Conservation (phyloP, 1,140 invertebrate species). For the Drosophila teissieri region DNA sequence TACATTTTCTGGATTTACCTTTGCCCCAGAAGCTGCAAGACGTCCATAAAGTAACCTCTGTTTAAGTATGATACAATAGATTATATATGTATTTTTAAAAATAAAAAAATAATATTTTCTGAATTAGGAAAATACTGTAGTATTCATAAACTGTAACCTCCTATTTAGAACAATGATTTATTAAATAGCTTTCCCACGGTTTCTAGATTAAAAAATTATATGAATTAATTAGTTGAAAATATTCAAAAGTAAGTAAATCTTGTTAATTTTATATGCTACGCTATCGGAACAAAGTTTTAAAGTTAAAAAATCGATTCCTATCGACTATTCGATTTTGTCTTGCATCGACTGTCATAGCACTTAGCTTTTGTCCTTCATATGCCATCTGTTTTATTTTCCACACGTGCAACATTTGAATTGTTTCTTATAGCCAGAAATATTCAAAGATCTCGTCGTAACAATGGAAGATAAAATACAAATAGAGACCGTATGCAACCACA, state of each 20-base stretch:
- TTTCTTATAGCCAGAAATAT: constrained; percentile 8
- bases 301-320: not conserved
- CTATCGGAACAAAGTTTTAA: not conserved
- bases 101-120: not conserved
- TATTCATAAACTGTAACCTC: not conserved
- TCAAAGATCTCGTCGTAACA: not conserved
- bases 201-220: too few relatives aligned
- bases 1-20: constrained; percentile 60
- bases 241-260: too few relatives aligned
- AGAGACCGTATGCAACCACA: constrained; percentile 41
- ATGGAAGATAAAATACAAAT: constrained; percentile 70
- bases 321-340: not conserved
- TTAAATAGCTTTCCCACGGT: too few relatives aligned
- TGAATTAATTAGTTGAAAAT: too few relatives aligned
- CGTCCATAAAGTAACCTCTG: constrained; percentile 17
- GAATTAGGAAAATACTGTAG: not conserved
- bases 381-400: constrained; percentile 21
- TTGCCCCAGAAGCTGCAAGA: constrained; percentile 39
- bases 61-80: not conserved
- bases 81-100: too few relatives aligned
- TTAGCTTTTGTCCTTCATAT: not conserved
- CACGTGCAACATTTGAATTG: constrained; percentile 29
- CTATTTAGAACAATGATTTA: too few relatives aligned
- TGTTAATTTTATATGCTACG: not conserved
- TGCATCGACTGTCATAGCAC: not conserved